These are phyloP conservation scores for Gallinago media DNA, from an alignment of 2,113 vertebrate genomes.

Conservation along the genomic window DNA sequence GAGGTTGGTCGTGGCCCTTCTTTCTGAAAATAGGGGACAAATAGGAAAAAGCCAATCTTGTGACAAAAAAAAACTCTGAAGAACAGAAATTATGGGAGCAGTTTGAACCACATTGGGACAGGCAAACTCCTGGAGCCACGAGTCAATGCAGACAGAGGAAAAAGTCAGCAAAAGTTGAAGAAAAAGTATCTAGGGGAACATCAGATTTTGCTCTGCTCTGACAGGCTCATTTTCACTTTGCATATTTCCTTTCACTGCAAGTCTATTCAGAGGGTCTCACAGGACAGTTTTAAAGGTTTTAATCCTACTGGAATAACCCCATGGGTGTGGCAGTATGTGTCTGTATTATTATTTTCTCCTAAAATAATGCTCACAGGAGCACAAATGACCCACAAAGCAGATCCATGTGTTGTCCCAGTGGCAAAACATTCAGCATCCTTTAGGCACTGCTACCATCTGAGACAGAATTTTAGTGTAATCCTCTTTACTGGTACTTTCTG, in stretches of 20 bases:
- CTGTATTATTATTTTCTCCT: neutral
- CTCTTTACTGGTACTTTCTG: neutral
- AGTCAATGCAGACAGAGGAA: neutral
- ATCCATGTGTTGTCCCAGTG: neutral
- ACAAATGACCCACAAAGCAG: neutral
- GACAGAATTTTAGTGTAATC: neutral
- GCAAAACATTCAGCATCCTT: neutral
- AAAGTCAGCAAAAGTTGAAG: neutral
- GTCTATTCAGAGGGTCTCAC: neutral
- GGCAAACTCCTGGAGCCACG: neutral
- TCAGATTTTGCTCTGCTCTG: neutral
- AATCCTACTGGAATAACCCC: neutral
- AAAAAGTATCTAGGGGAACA: neutral
- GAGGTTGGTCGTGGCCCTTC: neutral
- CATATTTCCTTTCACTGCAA: neutral
- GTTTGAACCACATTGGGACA: neutral
- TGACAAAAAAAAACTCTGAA: constrained; percentile 2
- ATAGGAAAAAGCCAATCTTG: neutral
- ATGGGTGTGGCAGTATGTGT: neutral
- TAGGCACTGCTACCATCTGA: neutral
- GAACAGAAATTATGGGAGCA: neutral
- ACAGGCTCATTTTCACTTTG: neutral
- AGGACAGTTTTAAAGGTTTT: neutral
- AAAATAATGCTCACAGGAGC: neutral
- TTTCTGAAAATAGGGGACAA: neutral